These are phyloP conservation scores for Pegoplata infirma DNA, from an alignment of 2,888 invertebrate species.

Conservation along the genomic window DNA sequence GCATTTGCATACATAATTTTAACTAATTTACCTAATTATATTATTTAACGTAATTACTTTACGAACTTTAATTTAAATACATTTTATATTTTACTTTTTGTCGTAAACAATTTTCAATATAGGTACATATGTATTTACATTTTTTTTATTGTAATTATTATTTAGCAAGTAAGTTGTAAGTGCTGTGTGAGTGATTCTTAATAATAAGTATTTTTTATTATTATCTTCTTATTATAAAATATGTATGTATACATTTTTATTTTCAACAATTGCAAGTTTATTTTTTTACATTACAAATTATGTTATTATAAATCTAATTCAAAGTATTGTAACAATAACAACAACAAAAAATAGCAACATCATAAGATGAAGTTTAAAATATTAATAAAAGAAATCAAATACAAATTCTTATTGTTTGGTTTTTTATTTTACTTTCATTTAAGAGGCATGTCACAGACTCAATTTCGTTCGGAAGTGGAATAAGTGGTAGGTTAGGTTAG, in stretches of 20 bases:
- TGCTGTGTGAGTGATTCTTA: slow-evolving; percentile 62
- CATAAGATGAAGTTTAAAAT: background rate
- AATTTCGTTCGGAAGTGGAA: no score
- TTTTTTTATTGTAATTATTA: slow-evolving; percentile 46
- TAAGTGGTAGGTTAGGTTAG: no score
- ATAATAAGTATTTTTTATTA: slow-evolving; percentile 59
- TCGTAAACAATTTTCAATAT: slow-evolving; percentile 21
- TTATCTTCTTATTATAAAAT: slow-evolving; percentile 32
- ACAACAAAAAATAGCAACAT: background rate
- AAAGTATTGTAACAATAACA: background rate
- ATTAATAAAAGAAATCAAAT: background rate
- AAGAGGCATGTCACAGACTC: no score
- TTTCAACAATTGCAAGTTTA: slow-evolving; percentile 19
- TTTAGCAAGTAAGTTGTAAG: slow-evolving; percentile 58
- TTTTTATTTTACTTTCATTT: no score
- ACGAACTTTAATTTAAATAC: slow-evolving; percentile 46
- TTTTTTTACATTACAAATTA: no score
- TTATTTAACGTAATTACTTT: slow-evolving; percentile 55
- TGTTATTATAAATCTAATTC: background rate
- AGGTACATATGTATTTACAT: no score
- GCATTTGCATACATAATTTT: slow-evolving; percentile 32
- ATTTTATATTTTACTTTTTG: slow-evolving; percentile 38
- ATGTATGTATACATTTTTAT: background rate
- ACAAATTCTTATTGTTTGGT: no score
- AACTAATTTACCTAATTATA: slow-evolving; percentile 16